Evolutionary conservation across 1,140 invertebrate species (phyloP), one percentile per base, ranked within the genome.

Genomic region (Saccostrea glomerata): DNA sequence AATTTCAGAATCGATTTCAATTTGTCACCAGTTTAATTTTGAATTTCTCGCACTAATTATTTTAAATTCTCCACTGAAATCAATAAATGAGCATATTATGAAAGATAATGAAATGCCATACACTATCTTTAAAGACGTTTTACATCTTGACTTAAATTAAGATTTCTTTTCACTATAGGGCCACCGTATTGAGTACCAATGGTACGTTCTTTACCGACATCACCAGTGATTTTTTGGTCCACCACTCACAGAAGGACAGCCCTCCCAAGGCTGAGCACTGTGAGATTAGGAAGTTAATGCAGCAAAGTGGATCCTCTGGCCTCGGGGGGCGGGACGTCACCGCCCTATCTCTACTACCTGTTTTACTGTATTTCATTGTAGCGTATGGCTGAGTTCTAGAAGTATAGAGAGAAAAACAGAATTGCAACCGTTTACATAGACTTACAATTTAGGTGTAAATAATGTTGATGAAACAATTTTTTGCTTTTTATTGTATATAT

Each of bases 151-250:
- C 7, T 30, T 30, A 23, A 47, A 12, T 36, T 47, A 11, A 12
- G 7, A 15, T 36, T 47, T 36, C 12, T 54, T 54, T 47, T 47
- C 40, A 47, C 54, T 58, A 20, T 23, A 87, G 86, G n/a, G 86
- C 82, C 9, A 83, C 82, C 20, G 58, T 87, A 25, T 25, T 66
- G 20, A 56, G 36, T 23, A 66, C 9, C 11, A 47, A 87, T n/a
- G 63, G 60, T 2, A 4, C 83, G 7, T 87, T 83, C 58, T 87
- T 40, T 56, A 83, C 55, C 7, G 82, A 84, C 56, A 60, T 87
- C 11, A 83, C 56, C 17, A 83, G 82, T 63, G 56, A 83, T 6
- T 83, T 77, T 36, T 15, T 87, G 5, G 25, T 84, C 15, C 77
- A 82, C 23, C 86, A 87, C 23, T 63, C 82, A 2, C 23, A 56